Evolutionary conservation across 2,113 vertebrate genomes (phyloP).

Genomic region (Dipodomys merriami): DNA sequence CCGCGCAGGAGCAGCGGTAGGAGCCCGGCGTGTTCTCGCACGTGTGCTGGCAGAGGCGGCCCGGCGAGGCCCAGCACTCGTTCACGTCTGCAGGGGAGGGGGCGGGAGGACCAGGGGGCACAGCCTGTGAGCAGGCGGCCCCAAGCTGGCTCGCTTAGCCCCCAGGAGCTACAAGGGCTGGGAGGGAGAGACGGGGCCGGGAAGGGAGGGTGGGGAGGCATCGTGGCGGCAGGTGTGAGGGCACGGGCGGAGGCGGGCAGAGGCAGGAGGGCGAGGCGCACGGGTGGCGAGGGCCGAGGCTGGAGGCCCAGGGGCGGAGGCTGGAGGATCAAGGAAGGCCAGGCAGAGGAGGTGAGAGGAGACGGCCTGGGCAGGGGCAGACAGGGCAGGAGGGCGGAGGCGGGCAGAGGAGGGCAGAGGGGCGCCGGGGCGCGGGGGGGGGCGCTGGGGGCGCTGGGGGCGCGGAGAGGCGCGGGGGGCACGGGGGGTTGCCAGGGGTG

Average conservation of each 20-base stretch:
- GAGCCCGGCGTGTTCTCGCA: slow-evolving; percentile 96
- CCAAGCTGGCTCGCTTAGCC: neutral
- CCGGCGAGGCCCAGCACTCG: slow-evolving; percentile 94
- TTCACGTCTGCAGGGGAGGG: slow-evolving; percentile 90
- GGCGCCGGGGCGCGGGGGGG: no score
- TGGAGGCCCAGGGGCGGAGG: no score
- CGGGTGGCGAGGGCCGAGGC: no score
- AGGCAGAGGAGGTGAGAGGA: neutral
- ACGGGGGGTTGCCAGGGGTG: no score
- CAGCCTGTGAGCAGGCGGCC: neutral
- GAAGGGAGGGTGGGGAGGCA: neutral
- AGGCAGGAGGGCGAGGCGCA: no score
- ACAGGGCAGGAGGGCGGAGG: neutral
- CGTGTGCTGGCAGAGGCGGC: slow-evolving; percentile 93
- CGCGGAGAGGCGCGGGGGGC: neutral
- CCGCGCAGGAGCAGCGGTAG: slow-evolving; percentile 93
- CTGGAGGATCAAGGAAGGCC: no score
- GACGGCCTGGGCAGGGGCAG: neutral
- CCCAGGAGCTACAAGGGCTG: neutral
- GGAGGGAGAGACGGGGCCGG: no score
- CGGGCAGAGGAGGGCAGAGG: neutral
- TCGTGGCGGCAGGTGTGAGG: neutral
- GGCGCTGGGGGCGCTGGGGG: no score
- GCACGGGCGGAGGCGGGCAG: no score
- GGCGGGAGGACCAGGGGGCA: neutral